Evolutionary conservation across 2,797 vertebrate species (phyloP), one percentile per base, ranked within the genome.

Genomic region (Pseudochirops cupreus): DNA sequence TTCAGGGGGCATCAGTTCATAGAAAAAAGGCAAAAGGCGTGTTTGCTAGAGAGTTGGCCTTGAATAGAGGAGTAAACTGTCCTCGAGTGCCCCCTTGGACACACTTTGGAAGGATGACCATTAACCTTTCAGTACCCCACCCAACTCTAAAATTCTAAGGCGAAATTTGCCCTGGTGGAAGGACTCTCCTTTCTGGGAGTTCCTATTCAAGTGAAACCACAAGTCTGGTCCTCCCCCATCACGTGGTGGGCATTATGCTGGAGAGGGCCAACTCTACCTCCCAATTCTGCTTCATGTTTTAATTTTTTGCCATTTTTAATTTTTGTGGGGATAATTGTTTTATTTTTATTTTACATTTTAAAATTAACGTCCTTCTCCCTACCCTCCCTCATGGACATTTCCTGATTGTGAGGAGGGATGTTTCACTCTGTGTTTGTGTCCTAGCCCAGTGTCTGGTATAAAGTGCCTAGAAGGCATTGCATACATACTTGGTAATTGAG

Each of bases 31-130:
- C 67, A 21, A 21, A 54, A 2, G 67, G 16, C 1, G 6, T 26
- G 21, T 46, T 24, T 82, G 21, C 39, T 50, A 1, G 74, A 39
- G 67, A 39, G n/a, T 4, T 10, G 24, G 39, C 74, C 74, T 50
- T 87, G 39, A 50, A 50, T 39, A 26, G 21, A 50, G 39, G 24
- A 87, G 39, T 50, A 87, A 87, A 26, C 39, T 50, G 33, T 33
- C 0, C 14, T 67, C 14, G 0, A 18, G 33, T n/a, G 0, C 1
- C 4, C 4, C 33, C 33, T 67, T 1, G 1, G 33, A 67, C 62
- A 67, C 18, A 0, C 18, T 3, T 74, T 21, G 33, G 67, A 74
- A 16, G n/a, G 18, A 74, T 39, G 67, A 39, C n/a, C 62, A 21
- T 39, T 39, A 46, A 82, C 39, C 74, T 87, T 50, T 46, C 39